These are phyloP conservation scores for human DNA, from an alignment of 2,113 vertebrate species.

Conservation along the genomic window DNA sequence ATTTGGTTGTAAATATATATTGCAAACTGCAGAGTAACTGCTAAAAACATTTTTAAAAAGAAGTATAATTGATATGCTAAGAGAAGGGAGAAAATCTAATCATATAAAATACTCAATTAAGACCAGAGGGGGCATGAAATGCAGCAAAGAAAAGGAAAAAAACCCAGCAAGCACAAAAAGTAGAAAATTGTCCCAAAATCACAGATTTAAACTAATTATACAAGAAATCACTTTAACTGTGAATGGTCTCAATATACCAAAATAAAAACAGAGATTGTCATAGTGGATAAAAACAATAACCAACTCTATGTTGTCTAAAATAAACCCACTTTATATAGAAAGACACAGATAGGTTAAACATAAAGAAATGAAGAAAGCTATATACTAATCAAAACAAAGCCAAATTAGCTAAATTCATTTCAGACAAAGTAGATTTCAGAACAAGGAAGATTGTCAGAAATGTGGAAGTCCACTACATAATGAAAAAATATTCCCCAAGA, in stretches of 20 bases:
- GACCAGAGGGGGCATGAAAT: not conserved
- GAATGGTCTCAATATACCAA: not conserved
- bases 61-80: not conserved
- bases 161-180: not conserved
- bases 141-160: not conserved
- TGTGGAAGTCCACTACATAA: not conserved
- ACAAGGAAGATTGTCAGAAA: not conserved
- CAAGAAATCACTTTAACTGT: not conserved
- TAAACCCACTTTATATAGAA: not conserved
- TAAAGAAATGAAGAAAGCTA: not conserved
- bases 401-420: not conserved
- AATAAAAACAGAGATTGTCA: not conserved
- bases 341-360: not conserved
- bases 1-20: not conserved
- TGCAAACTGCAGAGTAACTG: not conserved
- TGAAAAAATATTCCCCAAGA: not conserved
- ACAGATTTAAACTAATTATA: not conserved
- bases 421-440: not conserved
- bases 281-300: not conserved
- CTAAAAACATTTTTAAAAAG: not conserved
- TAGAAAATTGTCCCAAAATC: not conserved
- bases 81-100: not conserved
- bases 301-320: not conserved
- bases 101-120: not conserved
- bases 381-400: not conserved